Evolutionary conservation across 2,797 vertebrate genomes (phyloP).

Genomic region (Sciurus carolinensis): DNA sequence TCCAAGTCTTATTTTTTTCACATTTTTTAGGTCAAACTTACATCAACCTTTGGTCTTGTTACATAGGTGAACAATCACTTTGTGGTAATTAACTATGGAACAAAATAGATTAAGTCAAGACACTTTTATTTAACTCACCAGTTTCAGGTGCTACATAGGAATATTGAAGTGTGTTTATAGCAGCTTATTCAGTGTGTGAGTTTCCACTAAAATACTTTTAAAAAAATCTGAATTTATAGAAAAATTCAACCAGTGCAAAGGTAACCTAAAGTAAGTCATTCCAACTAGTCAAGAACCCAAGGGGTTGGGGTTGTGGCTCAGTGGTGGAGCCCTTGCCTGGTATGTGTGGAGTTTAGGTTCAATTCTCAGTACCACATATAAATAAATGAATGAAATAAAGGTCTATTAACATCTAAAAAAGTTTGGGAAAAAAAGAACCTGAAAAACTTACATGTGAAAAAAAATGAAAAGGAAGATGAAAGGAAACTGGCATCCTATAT

Average conservation of each 20-base stretch:
- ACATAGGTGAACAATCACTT: background rate
- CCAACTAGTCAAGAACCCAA: background rate
- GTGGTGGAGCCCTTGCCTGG: too few relatives aligned
- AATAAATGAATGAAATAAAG: too few relatives aligned
- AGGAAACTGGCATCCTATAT: background rate
- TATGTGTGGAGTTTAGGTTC: too few relatives aligned
- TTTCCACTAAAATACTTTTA: background rate
- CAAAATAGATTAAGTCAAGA: constrained; percentile 28
- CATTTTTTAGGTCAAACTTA: constrained; percentile 51
- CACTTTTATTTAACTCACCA: constrained; percentile 4
- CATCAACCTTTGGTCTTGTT: background rate
- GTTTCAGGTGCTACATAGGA: background rate
- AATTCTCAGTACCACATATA: too few relatives aligned
- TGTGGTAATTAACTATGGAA: constrained; percentile 17
- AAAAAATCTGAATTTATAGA: constrained; percentile 49
- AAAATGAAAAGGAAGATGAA: background rate
- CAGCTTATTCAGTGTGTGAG: background rate
- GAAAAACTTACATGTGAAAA: constrained; percentile 42
- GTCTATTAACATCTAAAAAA: too few relatives aligned
- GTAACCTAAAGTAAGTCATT: constrained; percentile 51
- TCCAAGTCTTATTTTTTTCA: background rate
- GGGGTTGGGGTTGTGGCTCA: too few relatives aligned
- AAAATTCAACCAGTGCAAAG: constrained; percentile 22
- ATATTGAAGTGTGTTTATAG: constrained; percentile 22
- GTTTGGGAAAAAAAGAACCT: background rate